Base-by-base conservation (phyloP, 2,888 invertebrate species). In the Mystacides longicornis region DNA sequence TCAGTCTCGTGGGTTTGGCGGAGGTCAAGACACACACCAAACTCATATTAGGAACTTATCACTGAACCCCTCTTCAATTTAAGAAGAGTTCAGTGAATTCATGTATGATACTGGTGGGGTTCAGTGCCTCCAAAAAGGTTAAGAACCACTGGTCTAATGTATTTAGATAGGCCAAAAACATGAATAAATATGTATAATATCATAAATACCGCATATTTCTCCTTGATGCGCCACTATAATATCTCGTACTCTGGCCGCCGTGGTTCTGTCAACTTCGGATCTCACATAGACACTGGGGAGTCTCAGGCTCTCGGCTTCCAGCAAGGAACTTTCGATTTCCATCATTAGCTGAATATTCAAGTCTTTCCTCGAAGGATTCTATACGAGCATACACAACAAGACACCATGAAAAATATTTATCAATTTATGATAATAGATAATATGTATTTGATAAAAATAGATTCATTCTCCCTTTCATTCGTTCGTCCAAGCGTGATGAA, bases 331-430 rank as follows among this genome's bases (percentile, higher is more conserved):
- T 68, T 94, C 93, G 55, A 93, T 89, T 60, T 86, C 86, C 77
- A 90, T 85, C 71, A 95, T 89, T 88, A 98, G 89, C 69, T 96
- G 96, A 57, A 94, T 86, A 66, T 93, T 89, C 61, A 93, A 82
- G 68, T 97, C 96, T 73, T 93, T 86, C 31, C 93, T 85, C 2
- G 91, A 89, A 1, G 93, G 91, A 64, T 91, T 92, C 84, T 89
- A 67, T 67, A 65, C 37, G 16, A 27, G 3, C 14, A 37, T 16
- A 37, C 37, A 37, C 16, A 37, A 16, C 14, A 5, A 37, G 3
- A 37, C 37, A 37, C 16, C n/a, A n/a, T n/a, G n/a, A n/a, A n/a
- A n/a, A n/a, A 37, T 14, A 14, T 37, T 16, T 3, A 37, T 3
- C 16, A 16, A 37, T 37, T 37, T 3, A 14, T 27, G 11, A 27